A percentile compares a stretch with the other conserved stretches of the same genome.
phyloP scores from a whole-genome alignment of 2,888 invertebrate species.

The Meteorus cinctellus region DNA sequence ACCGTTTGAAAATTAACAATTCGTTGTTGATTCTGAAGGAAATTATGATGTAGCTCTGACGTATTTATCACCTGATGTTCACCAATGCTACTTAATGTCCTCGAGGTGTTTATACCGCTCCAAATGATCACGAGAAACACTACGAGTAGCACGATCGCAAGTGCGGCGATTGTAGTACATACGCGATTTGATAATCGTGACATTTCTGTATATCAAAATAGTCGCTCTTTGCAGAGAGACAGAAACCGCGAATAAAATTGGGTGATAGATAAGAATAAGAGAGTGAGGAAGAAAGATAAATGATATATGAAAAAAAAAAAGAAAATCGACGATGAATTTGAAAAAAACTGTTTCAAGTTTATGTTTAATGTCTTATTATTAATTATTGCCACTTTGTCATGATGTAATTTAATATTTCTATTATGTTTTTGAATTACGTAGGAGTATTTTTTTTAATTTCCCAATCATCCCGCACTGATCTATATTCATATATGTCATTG shows the following conservation, averaged over 20 bases:
- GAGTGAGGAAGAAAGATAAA: not conserved
- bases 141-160: constrained; percentile 58
- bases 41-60: constrained; percentile 32
- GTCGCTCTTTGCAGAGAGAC: not conserved
- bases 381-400: constrained; percentile 22
- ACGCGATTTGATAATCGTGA: constrained; percentile 58
- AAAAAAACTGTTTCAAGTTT: not conserved
- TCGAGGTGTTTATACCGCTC: constrained; percentile 52
- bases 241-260: not conserved
- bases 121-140: constrained; percentile 59
- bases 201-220: constrained; percentile 47
- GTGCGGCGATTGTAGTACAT: constrained; percentile 54
- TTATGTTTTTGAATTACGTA: not conserved
- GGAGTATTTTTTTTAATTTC: constrained; percentile 7
- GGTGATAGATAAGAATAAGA: not conserved
- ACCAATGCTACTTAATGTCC: constrained; percentile 17
- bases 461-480: constrained; percentile 2
- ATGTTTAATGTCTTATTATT: constrained; percentile 3
- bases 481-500: not conserved
- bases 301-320: not conserved
- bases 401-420: not conserved
- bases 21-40: constrained; percentile 17
- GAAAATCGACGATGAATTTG: not conserved
- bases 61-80: constrained; percentile 33
- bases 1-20: constrained; percentile 12